Evolutionary conservation across 2,113 vertebrate genomes (phyloP).

Genomic region (Hemicordylus capensis): DNA sequence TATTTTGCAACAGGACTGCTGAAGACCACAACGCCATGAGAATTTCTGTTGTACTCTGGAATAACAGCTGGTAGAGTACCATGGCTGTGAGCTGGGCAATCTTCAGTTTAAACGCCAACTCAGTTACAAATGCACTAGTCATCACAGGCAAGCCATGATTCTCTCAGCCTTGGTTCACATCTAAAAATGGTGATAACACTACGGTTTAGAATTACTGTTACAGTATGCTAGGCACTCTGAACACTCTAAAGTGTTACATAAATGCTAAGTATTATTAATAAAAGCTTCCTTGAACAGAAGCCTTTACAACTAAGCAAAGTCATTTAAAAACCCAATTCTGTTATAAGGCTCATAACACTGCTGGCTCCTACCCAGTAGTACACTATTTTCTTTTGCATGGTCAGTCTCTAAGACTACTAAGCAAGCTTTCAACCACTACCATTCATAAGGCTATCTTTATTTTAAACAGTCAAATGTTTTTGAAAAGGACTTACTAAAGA

Average conservation of each 20-base stretch:
- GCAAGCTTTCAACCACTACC: rapidly evolving
- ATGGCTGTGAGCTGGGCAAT: too few relatives aligned
- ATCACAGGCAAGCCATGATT: background rate
- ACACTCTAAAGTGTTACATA: background rate
- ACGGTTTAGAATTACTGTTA: background rate
- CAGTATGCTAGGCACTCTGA: background rate
- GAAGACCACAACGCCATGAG: background rate
- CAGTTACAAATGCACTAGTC: background rate
- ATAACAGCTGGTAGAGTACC: background rate
- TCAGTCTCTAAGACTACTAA: background rate
- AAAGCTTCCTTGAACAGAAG: background rate
- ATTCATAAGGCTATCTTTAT: background rate
- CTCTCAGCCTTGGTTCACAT: background rate
- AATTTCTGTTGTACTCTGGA: background rate
- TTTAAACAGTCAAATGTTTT: background rate
- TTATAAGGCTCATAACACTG: background rate
- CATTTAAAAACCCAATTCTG: background rate
- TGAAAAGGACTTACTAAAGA: slow-evolving; percentile 86
- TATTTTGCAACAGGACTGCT: background rate
- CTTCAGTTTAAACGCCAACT: background rate
- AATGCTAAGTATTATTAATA: background rate
- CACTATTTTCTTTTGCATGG: background rate
- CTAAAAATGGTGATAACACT: background rate
- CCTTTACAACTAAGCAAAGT: background rate
- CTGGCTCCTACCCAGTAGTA: background rate